Conservation (phyloP, 2,113 vertebrate genomes). For the Prietella phreatophila region DNA sequence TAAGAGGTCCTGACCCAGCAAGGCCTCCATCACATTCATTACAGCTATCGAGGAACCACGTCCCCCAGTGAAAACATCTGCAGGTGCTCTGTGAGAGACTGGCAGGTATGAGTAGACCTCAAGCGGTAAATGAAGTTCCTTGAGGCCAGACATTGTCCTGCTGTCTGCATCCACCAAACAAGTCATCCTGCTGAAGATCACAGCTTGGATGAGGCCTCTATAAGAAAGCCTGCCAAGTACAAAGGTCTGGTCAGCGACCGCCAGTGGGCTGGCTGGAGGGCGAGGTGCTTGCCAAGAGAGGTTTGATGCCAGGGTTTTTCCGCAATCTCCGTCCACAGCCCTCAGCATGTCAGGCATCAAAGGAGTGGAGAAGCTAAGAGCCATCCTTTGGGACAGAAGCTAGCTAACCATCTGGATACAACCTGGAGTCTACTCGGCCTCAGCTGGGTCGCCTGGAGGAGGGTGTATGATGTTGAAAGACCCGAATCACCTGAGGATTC, state of each 20-base stretch:
- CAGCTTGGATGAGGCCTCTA: not conserved
- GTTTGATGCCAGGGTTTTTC: not conserved
- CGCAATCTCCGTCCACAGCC: not conserved
- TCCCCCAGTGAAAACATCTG: not conserved
- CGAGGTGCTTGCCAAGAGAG: not conserved
- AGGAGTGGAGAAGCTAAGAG: not conserved
- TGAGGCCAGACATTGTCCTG: not conserved
- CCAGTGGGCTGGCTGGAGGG: not conserved
- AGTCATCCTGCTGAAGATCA: not conserved
- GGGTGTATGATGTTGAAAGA: not conserved
- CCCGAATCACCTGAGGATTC: not conserved
- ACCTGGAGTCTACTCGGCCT: not conserved
- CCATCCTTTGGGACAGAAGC: not conserved
- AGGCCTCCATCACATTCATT: not conserved
- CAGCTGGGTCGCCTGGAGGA: not conserved
- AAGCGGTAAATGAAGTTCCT: not conserved
- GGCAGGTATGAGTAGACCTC: not conserved
- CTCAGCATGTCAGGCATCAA: not conserved
- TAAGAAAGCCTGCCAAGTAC: slow-evolving; percentile 18
- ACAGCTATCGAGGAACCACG: not conserved
- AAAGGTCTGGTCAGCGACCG: not conserved
- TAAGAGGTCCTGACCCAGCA: not conserved
- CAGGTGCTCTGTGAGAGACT: not conserved
- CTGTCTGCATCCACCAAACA: not conserved
- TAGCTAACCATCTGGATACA: not conserved